A percentile compares a stretch with the other conserved stretches of the same genome.
These are phyloP conservation scores for Montipora efflorescens DNA, from an alignment of 64 coral and sea anemone species.

Conservation along the genomic window DNA sequence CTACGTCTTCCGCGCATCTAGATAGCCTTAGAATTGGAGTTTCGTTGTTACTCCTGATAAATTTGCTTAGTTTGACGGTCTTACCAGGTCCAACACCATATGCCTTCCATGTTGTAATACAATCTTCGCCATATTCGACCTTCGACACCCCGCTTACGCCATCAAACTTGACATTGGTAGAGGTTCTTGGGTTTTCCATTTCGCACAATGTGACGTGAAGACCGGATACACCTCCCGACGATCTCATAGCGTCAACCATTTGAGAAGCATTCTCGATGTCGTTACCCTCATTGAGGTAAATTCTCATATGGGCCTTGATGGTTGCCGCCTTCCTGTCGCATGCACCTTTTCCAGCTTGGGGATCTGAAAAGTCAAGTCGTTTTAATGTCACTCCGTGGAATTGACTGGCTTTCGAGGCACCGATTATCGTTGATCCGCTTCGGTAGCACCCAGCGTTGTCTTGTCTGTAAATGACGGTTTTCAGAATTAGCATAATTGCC, in stretches of 20 bases:
- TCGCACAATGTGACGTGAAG: not conserved
- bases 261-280: not conserved
- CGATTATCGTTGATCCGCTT: conserved; percentile 27
- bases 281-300: conserved; percentile 12
- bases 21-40: not conserved
- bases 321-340: conserved; percentile 49
- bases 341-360: conserved; percentile 37
- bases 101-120: not conserved
- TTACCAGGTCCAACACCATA: conserved; percentile 9
- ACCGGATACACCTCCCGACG: not conserved
- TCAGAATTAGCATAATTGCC: conserved; percentile 29
- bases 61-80: not conserved
- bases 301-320: conserved; percentile 24
- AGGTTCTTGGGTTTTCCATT: not conserved
- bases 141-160: not conserved
- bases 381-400: conserved; percentile 40
- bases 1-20: not conserved
- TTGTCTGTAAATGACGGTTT: conserved; percentile 34
- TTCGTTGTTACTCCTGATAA: not conserved
- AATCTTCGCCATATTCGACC: conserved; percentile 3
- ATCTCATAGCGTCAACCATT: not conserved
- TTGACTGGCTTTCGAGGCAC: not conserved
- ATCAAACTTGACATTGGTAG: conserved; percentile 21
- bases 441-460: conserved; percentile 46
- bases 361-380: conserved; percentile 58